These are phyloP conservation scores for Cartodere bifasciata DNA, from an alignment of 2,888 invertebrate species.

Conservation along the genomic window DNA sequence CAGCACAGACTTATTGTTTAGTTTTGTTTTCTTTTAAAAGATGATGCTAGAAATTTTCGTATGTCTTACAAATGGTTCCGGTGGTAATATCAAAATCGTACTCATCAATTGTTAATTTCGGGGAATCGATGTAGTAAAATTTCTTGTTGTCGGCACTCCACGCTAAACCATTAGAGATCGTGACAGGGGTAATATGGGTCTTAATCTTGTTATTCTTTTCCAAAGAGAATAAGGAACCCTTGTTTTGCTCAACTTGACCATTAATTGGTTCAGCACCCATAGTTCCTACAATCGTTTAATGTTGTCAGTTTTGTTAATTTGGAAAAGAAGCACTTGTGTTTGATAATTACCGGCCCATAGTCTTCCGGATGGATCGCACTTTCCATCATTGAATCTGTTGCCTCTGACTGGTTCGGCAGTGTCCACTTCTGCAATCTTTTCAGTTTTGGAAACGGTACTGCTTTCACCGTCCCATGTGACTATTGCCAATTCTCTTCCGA, in stretches of 20 bases:
- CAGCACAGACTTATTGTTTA: too few species aligned
- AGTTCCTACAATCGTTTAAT: conserved; percentile 10
- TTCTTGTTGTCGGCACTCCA: conserved; percentile 54
- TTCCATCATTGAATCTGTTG: conserved; percentile 68
- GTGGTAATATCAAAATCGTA: conserved; percentile 50
- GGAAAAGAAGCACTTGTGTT: not conserved
- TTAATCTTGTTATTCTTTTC: conserved; percentile 13
- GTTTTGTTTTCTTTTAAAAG: not conserved
- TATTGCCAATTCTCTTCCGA: conserved; percentile 44
- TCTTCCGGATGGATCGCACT: conserved; percentile 60
- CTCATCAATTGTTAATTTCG: conserved; percentile 47
- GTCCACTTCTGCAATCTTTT: conserved; percentile 45
- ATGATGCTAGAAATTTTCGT: not conserved
- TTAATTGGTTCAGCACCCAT: conserved; percentile 14
- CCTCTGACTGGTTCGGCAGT: conserved; percentile 35
- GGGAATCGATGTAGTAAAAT: conserved; percentile 67
- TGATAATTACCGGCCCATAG: conserved; percentile 40
- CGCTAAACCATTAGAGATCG: conserved; percentile 51
- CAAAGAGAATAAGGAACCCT: conserved; percentile 20
- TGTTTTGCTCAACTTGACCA: conserved; percentile 16
- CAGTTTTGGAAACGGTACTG: conserved; percentile 37
- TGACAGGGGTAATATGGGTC: conserved; percentile 18
- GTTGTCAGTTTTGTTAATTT: not conserved
- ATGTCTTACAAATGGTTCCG: conserved; percentile 30
- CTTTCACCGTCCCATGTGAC: conserved; percentile 53